Evolutionary conservation across 2,888 invertebrate species (phyloP), one percentile per base, ranked within the genome.

Genomic region (Lysandra bellargus): DNA sequence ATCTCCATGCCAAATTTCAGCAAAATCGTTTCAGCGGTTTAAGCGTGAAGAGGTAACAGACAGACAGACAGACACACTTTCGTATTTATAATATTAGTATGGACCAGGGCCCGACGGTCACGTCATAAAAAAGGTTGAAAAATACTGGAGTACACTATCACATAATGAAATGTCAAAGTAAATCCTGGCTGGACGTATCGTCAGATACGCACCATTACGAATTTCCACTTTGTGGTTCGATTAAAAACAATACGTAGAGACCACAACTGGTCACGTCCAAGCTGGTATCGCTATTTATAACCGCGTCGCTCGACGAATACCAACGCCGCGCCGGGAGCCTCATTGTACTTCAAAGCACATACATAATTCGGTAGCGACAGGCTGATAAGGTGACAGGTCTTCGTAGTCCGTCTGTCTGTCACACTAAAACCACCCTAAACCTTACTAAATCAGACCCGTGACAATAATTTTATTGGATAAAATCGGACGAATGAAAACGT

Each of bases 281-380:
- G n/a, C 30, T 9, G 23, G 64, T 30, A 12, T 69, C 14, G 69
- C 33, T 69, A 69, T 69, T 69, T 69, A 69, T 69, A 69, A 69
- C 2, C 30, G 12, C 69, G 69, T 6, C 33, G 64, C 9, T 1
- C 9, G 1, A 4, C 9, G 14, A 69, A 33, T 69, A 69, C 69
- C 12, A 33, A 33, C 69, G 69, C 69, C 3, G 12, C 69, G 69
- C 69, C 3, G 12, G 69, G 69, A 33, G 14, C 30, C 69, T 14
- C 69, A 69, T 69, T 69, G 69, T 69, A 33, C 23, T 33, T 33
- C 33, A 69, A 12, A 14, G 7, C 33, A 33, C 69, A 69, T 69
- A 69, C 23, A 30, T 6, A 61, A 61, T 61, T 61, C 61, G 23
- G 61, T 23, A 61, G 61, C 64, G 23, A 23, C 69, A 4, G 12